Evolutionary conservation across 2,797 vertebrate species (phyloP), one percentile per base, ranked within the genome.

Genomic region (Sitta carolinensis): DNA sequence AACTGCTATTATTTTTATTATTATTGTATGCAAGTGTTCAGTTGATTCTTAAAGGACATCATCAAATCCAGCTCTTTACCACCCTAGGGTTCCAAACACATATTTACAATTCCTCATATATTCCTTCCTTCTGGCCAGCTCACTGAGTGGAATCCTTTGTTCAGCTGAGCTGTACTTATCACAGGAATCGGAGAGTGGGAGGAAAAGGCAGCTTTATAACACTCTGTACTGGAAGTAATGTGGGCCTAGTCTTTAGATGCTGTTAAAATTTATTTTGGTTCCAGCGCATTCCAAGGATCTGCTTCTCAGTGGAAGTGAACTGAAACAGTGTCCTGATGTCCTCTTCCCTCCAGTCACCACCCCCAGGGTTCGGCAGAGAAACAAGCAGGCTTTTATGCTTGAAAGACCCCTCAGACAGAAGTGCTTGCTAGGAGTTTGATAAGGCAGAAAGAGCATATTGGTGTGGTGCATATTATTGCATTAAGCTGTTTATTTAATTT

Each of bases 211-310:
- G n/a, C 52, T 87, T 89, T 52, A 82, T 84, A 90, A 86, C 92
- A 82, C 27, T 57, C 27, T 79, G 55, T 85, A 67, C 89, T 83
- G 68, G 61, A 87, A 93, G 30, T 40, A 89, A 83, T 21, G 45
- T 80, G 59, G 73, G 45, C 38, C 69, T 62, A 55, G 59, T 62
- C 74, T 85, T 87, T 16, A 76, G 66, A 76, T 77, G 23, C 40
- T 94, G 59, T 78, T 84, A 42, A 66, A 20, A 73, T 87, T 86
- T 79, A 76, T 93, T 93, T 93, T 84, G 29, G 51, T 94, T 88
- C 50, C 62, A 91, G 23, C 27, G 47, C 34, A 84, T 76, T 91
- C 62, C 36, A 48, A 79, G 70, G 57, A 63, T 59, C 32, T 84
- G 63, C 21, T 90, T 73, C 40, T 59, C 43, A 52, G 73, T 2